These are phyloP conservation scores for Aleadryas rufinucha DNA, from an alignment of 2,113 vertebrate species.

Conservation along the genomic window DNA sequence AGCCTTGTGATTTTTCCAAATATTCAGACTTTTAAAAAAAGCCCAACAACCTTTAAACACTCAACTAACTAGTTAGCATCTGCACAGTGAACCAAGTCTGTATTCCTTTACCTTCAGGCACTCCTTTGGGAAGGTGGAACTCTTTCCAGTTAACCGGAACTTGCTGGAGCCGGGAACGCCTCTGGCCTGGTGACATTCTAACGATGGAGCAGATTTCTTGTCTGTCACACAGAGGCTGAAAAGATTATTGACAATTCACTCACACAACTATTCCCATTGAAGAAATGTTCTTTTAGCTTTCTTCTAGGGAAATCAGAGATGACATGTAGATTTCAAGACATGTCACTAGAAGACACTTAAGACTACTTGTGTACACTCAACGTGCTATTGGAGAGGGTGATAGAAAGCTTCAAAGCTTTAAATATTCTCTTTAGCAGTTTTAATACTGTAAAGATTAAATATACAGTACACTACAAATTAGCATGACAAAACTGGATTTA, in stretches of 20 bases:
- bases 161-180: background rate
- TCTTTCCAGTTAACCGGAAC: background rate
- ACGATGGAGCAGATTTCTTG: slow-evolving; percentile 71
- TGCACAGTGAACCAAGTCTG: background rate
- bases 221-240: slow-evolving; percentile 37
- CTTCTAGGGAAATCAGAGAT: background rate
- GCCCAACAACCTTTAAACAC: background rate
- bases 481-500: background rate
- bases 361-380: background rate
- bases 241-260: background rate
- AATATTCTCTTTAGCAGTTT: background rate
- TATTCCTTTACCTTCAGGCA: slow-evolving; percentile 64
- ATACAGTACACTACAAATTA: background rate
- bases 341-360: background rate
- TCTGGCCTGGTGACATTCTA: slow-evolving; percentile 58
- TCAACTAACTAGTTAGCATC: background rate
- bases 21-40: background rate
- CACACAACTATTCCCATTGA: background rate
- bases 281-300: background rate
- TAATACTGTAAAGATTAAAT: background rate
- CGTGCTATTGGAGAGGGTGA: background rate
- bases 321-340: background rate
- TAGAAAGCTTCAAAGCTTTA: background rate
- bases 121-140: background rate
- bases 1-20: background rate